Base-by-base conservation (phyloP, 2,797 vertebrate genomes). In the Pyrocephalus nanus region DNA sequence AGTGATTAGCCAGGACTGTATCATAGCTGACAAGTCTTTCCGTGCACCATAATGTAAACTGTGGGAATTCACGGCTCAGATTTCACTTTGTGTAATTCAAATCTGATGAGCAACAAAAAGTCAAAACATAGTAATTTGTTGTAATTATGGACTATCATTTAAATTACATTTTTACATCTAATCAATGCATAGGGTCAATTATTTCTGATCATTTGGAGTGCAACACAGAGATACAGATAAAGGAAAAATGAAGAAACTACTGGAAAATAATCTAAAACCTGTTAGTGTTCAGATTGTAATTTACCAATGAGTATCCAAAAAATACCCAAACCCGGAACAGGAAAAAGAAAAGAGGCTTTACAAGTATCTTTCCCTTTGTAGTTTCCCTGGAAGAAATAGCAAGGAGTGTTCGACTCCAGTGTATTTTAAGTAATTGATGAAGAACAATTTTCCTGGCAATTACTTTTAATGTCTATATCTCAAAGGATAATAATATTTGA, bases 351-450 rank as follows among this genome's bases (percentile, higher is more conserved):
- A 61, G 38, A 40, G n/a, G 36, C 12, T 48, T 64, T 3, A 32
- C 30, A 69, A 82, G 42, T 75, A 27, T 11, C 2, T 78, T 61
- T 83, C 13, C 2, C 36, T 79, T 17, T 85, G 7, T 85, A 58
- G 17, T 73, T 72, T 62, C 25, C 30, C 5, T 43, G n/a, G 70
- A 66, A 86, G 50, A 95, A 88, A 55, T 45, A 75, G 27, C 12
- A 84, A 81, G 47, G 38, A 70, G 4, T 38, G 29, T 73, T 64
- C 66, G 67, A 23, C 38, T 81, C 42, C 18, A 43, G 38, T 72
- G 42, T 69, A 36, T 90, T 88, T 88, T 61, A 90, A 87, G 78
- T 88, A 71, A 93, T 34, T 85, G 66, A 81, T 81, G 82, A 93
- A 55, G 58, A 93, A 80, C 47, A 42, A 48, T 85, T 84, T 91